Base-by-base conservation (phyloP, 2,113 vertebrate species). In the Misgurnus anguillicaudatus region DNA sequence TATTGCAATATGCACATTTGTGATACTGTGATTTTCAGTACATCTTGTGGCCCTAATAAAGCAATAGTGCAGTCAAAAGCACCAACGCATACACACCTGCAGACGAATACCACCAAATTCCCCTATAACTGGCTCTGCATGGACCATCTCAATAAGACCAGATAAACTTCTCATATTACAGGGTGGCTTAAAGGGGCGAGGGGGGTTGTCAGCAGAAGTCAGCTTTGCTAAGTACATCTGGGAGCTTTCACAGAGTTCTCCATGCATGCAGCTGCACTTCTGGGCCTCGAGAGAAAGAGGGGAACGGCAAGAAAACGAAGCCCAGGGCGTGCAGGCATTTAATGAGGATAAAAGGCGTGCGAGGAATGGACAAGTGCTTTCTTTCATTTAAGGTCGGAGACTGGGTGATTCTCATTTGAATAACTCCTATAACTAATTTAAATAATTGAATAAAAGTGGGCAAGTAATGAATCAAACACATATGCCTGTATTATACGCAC, bases 81-180 rank as follows among this genome's bases (percentile, higher is more conserved):
- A 31, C 24, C 1, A 31, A 31, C 3, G 24, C 24, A 31, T 31
- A 31, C 24, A 1, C 24, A 31, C 24, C 24, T 31, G 24, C 24
- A 31, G 1, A 31, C 24, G 24, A 31, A 31, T 5, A 24, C 3
- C 31, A 45, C 24, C 75, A 17, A 41, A 71, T 13, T 86, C 87
- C 86, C 71, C 68, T 53, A 45, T 83, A 60, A 80, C 70, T 70
- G 61, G 57, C 63, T 81, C 78, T 60, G 66, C 66, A 76, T 48
- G 9, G 63, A n/a, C 39, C 60, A 80, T 85, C 81, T 62, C 81
- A 64, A 67, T 66, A 78, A 39, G 69, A 83, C 81, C 86, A 83
- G 86, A 87, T 84, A 87, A 86, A 78, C 72, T 51, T 82, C 84
- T 84, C 83, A 62, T 80, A 39, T 87, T 87, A 73, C 86, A 76